Percentiles rank a stretch among this genome's conserved stretches.
These are phyloP conservation scores for Anser brachyrhynchus DNA, from an alignment of 2,113 vertebrate genomes.

Conservation along the genomic window DNA sequence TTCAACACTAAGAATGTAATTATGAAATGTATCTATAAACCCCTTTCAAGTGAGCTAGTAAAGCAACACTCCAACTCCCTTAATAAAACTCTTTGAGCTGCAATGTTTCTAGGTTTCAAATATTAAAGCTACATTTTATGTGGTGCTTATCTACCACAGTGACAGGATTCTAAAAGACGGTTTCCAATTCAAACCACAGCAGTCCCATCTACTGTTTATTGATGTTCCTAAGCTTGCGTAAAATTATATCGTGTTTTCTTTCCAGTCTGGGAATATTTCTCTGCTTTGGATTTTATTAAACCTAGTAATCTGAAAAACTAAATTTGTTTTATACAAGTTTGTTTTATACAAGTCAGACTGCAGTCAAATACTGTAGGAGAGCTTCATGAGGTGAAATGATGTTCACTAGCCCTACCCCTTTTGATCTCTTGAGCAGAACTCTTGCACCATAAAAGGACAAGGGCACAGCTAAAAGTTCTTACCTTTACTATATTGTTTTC, in stretches of 20 bases:
- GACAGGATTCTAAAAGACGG: conserved; percentile 1
- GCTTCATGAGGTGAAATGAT: not conserved
- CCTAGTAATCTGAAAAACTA: not conserved
- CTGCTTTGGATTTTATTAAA: conserved; percentile 31
- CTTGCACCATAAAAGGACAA: not conserved
- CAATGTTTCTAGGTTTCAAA: conserved; percentile 33
- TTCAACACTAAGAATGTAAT: not conserved
- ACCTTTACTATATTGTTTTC: not conserved
- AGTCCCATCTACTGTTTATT: conserved; percentile 34
- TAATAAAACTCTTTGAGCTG: conserved; percentile 12
- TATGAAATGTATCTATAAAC: not conserved
- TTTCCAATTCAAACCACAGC: conserved; percentile 51
- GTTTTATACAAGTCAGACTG: not conserved
- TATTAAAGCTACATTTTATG: conserved; percentile 63
- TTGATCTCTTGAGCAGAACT: not conserved
- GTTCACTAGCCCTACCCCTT: not conserved
- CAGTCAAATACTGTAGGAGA: not conserved
- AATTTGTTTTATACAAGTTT: not conserved
- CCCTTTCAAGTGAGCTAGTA: not conserved
- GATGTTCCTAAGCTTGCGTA: not conserved
- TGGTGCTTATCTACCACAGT: conserved; percentile 17
- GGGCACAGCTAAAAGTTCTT: not conserved
- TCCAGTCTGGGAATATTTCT: conserved; percentile 6
- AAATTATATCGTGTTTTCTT: not conserved
- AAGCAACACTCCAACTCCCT: not conserved